Evolutionary conservation across 1,140 invertebrate species (phyloP).

Genomic region (Lepidurus arcticus): DNA sequence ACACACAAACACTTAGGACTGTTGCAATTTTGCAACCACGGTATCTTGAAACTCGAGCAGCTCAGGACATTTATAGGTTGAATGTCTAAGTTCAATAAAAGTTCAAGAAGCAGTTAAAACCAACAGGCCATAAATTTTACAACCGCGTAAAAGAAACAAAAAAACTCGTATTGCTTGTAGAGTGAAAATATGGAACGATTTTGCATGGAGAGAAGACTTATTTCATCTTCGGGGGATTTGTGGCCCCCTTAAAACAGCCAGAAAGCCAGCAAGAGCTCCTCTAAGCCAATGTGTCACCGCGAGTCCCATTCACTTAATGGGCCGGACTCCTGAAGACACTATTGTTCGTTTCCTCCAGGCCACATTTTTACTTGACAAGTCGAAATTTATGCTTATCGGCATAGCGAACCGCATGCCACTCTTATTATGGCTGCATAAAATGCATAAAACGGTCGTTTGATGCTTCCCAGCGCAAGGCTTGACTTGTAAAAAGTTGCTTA

Average conservation of each 20-base stretch:
- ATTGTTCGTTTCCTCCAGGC: slow-evolving; percentile 13
- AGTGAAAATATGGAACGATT: not conserved
- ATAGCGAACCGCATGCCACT: not conserved
- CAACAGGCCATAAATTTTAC: slow-evolving; percentile 4
- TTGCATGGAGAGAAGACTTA: not conserved
- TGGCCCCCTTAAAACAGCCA: not conserved
- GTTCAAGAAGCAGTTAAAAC: slow-evolving; percentile 19
- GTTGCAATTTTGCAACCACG: not conserved
- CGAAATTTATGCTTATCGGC: slow-evolving; percentile 15
- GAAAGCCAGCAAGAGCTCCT: not conserved
- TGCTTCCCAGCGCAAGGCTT: not conserved
- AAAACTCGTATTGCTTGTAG: not conserved
- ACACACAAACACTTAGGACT: too few relatives aligned
- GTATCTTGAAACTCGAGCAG: not conserved
- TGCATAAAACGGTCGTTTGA: slow-evolving; percentile 5
- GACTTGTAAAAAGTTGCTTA: not conserved
- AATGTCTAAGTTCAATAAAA: slow-evolving; percentile 17
- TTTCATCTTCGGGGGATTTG: slow-evolving; percentile 1
- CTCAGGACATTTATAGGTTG: not conserved
- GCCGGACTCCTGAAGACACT: slow-evolving; percentile 4
- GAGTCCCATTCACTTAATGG: slow-evolving; percentile 13
- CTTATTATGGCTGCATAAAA: slow-evolving; percentile 6
- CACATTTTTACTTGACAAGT: slow-evolving; percentile 22
- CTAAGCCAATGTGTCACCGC: slow-evolving; percentile 12
- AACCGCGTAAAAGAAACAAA: not conserved